Evolutionary conservation across 2,888 invertebrate genomes (phyloP), one percentile per base, ranked within the genome.

Genomic region (Pachydiplax longipennis): DNA sequence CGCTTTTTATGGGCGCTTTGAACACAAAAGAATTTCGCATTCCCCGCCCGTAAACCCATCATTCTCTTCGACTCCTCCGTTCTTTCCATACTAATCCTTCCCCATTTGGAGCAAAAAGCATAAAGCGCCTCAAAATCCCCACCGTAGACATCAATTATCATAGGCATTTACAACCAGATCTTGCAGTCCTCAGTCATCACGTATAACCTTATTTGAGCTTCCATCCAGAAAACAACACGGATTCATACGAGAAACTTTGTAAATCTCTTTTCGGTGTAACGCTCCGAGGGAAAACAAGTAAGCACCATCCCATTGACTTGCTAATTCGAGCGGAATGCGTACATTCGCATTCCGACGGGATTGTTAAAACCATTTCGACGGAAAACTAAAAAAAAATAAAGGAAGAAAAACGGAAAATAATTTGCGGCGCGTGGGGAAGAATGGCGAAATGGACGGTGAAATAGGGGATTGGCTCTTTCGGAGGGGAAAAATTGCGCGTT

Each of bases 231-330:
- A 87, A 87, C 87, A 87, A 87, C 65, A 61, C 61, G 61, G 61
- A 87, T 61, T 87, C 87, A 87, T 87, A 87, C 87, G 87, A 87
- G 87, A 87, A 87, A 87, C 58, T 87, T 58, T 87, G 87, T 65
- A 87, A 87, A 87, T 87, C 87, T 61, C 87, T 53, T 83, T 83
- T 58, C 83, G 83, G 53, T 83, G 83, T 83, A 58, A 58, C 83
- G 83, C 31, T 44, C 61, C 87, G 87, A 35, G 87, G 53, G 35
- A 37, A 61, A 87, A 87, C 87, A 87, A 87, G 87, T 87, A 61
- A 87, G 87, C 87, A 87, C 61, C 87, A 61, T 87, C 87, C 87
- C 65, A 87, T 87, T 87, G 87, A 87, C 87, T 87, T 87, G 87
- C 87, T 87, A 87, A 87, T 87, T 87, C 65, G 61, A 65, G 58